Conservation (phyloP, 2,113 vertebrate genomes). For the Numenius arquata region DNA sequence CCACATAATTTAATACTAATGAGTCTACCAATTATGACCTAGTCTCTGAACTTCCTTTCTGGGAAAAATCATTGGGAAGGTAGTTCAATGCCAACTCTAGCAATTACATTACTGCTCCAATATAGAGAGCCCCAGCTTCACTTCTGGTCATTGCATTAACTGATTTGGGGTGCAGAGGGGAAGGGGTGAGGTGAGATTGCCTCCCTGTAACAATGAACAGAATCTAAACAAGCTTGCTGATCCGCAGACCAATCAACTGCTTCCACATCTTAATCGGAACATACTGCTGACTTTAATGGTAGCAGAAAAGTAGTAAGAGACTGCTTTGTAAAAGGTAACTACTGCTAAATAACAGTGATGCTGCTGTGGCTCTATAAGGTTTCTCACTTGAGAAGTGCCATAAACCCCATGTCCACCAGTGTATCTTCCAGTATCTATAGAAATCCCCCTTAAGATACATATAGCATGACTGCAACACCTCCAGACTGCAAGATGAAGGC, state of each 20-base stretch:
- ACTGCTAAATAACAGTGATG: background rate
- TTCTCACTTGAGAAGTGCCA: background rate
- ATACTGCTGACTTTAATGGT: background rate
- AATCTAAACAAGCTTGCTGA: background rate
- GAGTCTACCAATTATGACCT: conserved; percentile 62
- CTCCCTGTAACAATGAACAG: background rate
- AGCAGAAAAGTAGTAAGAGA: background rate
- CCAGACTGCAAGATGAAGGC: background rate
- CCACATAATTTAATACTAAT: conserved; percentile 69
- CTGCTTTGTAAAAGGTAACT: background rate
- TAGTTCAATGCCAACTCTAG: conserved; percentile 14
- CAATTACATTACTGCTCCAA: background rate
- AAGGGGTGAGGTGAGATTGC: background rate
- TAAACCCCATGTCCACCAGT: background rate
- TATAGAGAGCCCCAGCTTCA: background rate
- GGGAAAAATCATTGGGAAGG: conserved; percentile 55
- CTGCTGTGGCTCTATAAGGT: background rate
- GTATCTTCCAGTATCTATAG: background rate
- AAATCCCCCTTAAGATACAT: background rate
- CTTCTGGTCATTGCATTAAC: background rate
- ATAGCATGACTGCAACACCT: background rate
- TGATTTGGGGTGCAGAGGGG: background rate
- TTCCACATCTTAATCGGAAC: background rate
- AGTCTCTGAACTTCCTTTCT: conserved; percentile 62
- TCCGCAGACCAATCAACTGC: background rate